phyloP scores from a whole-genome alignment of 37 sponge, comb jelly and placozoan species.

The Mnemiopsis leidyi region DNA sequence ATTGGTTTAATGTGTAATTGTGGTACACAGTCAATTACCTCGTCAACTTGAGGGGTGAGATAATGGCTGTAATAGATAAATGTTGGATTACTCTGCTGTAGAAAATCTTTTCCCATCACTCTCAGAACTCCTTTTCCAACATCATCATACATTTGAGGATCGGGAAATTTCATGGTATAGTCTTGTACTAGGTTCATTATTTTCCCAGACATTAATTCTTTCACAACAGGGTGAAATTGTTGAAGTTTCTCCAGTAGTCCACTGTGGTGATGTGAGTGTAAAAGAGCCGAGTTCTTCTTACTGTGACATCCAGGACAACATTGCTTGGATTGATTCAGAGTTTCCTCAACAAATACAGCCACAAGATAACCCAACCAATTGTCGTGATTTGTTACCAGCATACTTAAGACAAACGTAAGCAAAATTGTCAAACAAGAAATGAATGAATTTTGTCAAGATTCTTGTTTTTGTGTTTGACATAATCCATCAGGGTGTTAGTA shows the following conservation, averaged over 20 bases:
- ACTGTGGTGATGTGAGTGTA: constrained; percentile 1
- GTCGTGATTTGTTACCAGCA: neutral
- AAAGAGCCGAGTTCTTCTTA: neutral
- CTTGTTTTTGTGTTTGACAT: neutral
- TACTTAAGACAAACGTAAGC: neutral
- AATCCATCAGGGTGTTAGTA: neutral
- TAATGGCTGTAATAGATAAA: constrained; percentile 12
- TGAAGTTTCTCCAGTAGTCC: neutral
- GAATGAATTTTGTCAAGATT: neutral
- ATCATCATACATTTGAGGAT: neutral
- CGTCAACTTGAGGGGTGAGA: neutral
- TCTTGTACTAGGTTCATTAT: neutral
- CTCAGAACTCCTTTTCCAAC: neutral
- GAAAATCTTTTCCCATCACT: neutral
- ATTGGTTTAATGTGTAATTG: neutral
- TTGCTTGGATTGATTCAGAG: neutral
- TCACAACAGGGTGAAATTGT: neutral
- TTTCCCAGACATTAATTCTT: neutral
- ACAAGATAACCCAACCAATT: constrained; percentile 32
- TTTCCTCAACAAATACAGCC: neutral
- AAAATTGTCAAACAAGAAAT: neutral
- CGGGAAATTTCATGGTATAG: neutral
- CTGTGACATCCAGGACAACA: neutral
- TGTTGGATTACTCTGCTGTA: neutral
- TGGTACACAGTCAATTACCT: neutral